A percentile compares a stretch with the other conserved stretches of the same genome.
Conservation (phyloP, 1,140 invertebrate genomes). For the Ruditapes philippinarum region DNA sequence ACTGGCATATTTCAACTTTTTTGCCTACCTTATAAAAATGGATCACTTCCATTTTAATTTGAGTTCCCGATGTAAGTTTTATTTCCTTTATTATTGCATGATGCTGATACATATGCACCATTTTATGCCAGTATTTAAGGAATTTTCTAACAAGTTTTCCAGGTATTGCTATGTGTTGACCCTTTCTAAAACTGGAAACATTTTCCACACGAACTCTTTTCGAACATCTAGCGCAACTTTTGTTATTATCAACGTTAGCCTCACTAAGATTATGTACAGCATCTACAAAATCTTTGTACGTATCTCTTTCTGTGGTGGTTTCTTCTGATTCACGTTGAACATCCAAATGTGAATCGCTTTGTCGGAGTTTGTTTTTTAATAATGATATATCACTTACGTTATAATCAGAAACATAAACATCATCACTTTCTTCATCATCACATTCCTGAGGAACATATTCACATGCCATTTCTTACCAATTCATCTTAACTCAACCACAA, state of each 20-base stretch:
- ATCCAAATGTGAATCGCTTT: not conserved
- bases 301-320: not conserved
- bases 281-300: not conserved
- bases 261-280: not conserved
- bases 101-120: not conserved
- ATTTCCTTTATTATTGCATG: conserved; percentile 41
- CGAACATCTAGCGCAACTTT: conserved; percentile 34
- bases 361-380: too few species aligned
- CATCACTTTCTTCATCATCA: too few species aligned
- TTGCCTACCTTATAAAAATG: conserved; percentile 18
- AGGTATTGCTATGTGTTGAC: conserved; percentile 53
- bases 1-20: conserved; percentile 2
- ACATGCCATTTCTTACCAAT: too few species aligned
- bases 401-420: too few species aligned
- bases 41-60: not conserved
- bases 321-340: not conserved
- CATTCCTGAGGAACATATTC: too few species aligned
- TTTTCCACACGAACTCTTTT: not conserved
- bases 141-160: not conserved
- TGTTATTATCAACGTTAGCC: not conserved
- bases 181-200: not conserved
- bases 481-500: too few species aligned
- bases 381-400: too few species aligned
- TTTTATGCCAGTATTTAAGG: not conserved
- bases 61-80: not conserved